Evolutionary conservation across 2,888 invertebrate species (phyloP).

Genomic region (Thymelicus acteon): DNA sequence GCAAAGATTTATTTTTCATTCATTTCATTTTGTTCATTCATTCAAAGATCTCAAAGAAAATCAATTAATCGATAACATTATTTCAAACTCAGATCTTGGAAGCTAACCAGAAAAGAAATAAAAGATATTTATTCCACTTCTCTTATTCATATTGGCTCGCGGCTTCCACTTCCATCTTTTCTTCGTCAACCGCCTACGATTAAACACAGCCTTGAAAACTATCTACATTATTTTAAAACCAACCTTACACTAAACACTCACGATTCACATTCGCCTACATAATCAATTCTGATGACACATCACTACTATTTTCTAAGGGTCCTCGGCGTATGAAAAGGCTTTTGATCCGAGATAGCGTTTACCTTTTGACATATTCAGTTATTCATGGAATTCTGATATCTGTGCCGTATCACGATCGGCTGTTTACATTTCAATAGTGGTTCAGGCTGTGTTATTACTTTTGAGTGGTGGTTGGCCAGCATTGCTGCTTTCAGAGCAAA

Average conservation of each 20-base stretch:
- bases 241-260: background rate
- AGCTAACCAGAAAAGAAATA: no score
- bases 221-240: constrained; percentile 1
- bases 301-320: constrained; percentile 34
- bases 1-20: no score
- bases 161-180: background rate
- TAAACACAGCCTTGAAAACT: background rate
- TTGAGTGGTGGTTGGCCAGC: background rate
- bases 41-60: no score
- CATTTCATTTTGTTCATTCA: no score
- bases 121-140: background rate
- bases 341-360: constrained; percentile 65
- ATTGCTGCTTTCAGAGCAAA: background rate
- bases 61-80: no score
- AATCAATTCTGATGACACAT: constrained; percentile 29
- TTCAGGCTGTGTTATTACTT: constrained; percentile 21
- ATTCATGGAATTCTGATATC: constrained; percentile 41
- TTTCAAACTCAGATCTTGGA: no score
- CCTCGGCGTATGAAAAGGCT: constrained; percentile 36
- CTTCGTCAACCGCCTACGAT: background rate
- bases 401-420: constrained; percentile 51
- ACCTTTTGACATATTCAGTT: constrained; percentile 48
- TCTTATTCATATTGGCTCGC: no score
- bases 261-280: constrained; percentile 2
- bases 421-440: constrained; percentile 33